Conservation (phyloP, 2,113 vertebrate genomes). For the Hypomesus transpacificus region DNA sequence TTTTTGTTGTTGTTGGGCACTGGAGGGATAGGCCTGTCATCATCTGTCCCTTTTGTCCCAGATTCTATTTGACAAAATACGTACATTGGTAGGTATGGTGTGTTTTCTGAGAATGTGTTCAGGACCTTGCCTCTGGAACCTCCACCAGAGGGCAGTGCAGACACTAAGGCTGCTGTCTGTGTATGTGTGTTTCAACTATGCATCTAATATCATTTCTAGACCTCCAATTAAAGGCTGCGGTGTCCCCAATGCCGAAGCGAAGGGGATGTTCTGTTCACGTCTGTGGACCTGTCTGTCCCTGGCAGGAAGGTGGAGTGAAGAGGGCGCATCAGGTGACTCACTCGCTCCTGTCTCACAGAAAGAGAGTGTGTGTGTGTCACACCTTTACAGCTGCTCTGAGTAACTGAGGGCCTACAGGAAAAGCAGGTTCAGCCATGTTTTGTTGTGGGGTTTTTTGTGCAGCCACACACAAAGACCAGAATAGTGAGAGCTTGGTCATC, state of each 20-base stretch:
- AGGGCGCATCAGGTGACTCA: not conserved
- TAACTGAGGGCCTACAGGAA: not conserved
- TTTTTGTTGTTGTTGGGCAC: not conserved
- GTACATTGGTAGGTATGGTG: too few relatives aligned
- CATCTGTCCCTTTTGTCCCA: too few relatives aligned
- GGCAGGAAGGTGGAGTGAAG: not conserved
- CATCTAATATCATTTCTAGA: too few relatives aligned
- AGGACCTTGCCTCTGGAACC: too few relatives aligned
- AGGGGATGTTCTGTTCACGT: not conserved
- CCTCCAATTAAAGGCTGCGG: not conserved
- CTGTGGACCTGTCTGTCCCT: not conserved
- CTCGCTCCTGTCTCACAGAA: not conserved
- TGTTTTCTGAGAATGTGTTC: too few relatives aligned
- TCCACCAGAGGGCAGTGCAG: too few relatives aligned
- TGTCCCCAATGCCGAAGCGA: not conserved
- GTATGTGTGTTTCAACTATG: too few relatives aligned
- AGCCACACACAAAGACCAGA: not conserved
- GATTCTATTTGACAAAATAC: too few relatives aligned
- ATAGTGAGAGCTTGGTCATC: too few relatives aligned
- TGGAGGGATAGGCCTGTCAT: too few relatives aligned
- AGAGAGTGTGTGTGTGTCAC: not conserved
- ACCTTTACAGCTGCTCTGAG: not conserved
- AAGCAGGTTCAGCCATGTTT: not conserved
- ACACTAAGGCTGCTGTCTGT: too few relatives aligned
- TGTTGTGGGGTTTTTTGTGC: not conserved